phyloP scores from a whole-genome alignment of 92 coral and sea anemone genomes.

The Paramuricea clavata region DNA sequence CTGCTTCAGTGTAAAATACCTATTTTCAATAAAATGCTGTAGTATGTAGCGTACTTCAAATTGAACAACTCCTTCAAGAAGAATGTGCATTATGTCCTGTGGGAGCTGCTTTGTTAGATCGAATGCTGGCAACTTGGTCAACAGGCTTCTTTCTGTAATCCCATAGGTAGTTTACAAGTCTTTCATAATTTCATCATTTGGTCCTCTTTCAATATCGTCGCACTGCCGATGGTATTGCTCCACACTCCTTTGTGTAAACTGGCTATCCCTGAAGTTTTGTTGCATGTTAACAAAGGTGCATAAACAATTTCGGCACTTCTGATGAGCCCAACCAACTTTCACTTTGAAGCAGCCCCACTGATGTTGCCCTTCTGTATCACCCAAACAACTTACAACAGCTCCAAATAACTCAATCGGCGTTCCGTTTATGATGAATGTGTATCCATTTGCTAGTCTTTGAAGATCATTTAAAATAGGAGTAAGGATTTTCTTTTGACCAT shows the following conservation, averaged over 20 bases:
- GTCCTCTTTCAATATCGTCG: constrained; percentile 8
- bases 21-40: background rate
- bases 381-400: background rate
- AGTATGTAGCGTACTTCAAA: background rate
- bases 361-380: background rate
- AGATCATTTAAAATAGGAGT: constrained; percentile 10
- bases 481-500: constrained; percentile 26
- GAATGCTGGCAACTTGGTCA: background rate
- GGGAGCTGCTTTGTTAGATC: background rate
- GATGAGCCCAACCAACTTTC: constrained; percentile 20
- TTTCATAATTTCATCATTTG: background rate
- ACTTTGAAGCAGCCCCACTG: constrained; percentile 20
- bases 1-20: background rate
- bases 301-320: constrained; percentile 28
- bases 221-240: constrained; percentile 6
- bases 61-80: background rate
- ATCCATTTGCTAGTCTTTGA: constrained; percentile 2
- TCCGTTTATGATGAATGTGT: too few species aligned
- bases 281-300: constrained; percentile 18
- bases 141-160: background rate
- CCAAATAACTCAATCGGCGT: too few species aligned
- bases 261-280: constrained; percentile 18
- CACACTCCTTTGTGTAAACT: background rate
- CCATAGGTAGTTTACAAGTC: constrained; percentile 11
- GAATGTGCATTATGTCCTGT: background rate